A percentile compares a stretch with the other conserved stretches of the same genome.
phyloP scores from a whole-genome alignment of 2,113 vertebrate species.

The Ceyx margarethae region DNA sequence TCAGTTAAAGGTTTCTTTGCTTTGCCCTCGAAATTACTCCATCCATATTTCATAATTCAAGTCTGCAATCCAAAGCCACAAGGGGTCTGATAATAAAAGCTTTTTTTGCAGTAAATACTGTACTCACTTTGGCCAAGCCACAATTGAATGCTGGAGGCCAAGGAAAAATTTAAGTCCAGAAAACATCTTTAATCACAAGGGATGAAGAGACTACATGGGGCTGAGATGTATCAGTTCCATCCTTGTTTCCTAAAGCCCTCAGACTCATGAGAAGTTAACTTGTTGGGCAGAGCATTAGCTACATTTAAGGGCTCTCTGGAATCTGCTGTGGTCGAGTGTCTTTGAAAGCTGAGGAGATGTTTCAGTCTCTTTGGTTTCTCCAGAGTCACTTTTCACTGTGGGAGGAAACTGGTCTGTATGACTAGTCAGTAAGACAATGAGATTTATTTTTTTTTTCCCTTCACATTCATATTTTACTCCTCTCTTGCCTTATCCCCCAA shows the following conservation, averaged over 20 bases:
- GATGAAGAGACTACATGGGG: neutral
- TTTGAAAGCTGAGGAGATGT: slow-evolving; percentile 52
- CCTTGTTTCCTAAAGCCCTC: neutral
- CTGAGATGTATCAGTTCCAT: neutral
- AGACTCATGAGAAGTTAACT: neutral
- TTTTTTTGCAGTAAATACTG: slow-evolving; percentile 49
- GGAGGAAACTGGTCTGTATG: neutral
- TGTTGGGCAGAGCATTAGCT: neutral
- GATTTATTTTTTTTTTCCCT: neutral
- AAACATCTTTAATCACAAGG: slow-evolving; percentile 30
- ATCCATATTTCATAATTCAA: slow-evolving; percentile 37
- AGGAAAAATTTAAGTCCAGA: slow-evolving; percentile 50
- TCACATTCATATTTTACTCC: neutral
- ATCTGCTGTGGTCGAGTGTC: slow-evolving; percentile 20
- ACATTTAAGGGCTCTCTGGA: slow-evolving; percentile 1
- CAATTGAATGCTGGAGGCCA: slow-evolving; percentile 35
- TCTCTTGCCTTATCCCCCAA: neutral
- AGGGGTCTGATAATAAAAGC: slow-evolving; percentile 43
- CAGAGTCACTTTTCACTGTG: slow-evolving; percentile 7
- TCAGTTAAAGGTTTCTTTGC: neutral
- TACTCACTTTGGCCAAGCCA: slow-evolving; percentile 41
- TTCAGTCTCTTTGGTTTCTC: slow-evolving; percentile 14
- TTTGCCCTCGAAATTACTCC: neutral
- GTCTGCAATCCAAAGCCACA: neutral
- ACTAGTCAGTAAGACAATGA: neutral